Conservation (phyloP, 2,113 vertebrate genomes). For the Plotosus lineatus region DNA sequence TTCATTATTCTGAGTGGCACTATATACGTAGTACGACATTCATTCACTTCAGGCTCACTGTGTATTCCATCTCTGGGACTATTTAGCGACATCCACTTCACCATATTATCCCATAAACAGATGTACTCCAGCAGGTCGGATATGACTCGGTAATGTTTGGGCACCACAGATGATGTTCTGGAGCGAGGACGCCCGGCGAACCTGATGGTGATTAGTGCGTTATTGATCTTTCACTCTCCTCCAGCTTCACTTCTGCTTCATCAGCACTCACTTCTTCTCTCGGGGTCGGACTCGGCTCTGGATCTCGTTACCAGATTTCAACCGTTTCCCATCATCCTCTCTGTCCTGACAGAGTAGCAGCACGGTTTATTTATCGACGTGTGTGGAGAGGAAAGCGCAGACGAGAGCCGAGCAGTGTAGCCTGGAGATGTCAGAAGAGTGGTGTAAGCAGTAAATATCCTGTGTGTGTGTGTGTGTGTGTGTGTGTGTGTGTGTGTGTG, state of each 20-base stretch:
- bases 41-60: too few relatives aligned
- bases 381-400: neutral
- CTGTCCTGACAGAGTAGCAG: neutral
- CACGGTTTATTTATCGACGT: constrained; percentile 27
- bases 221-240: constrained; percentile 45
- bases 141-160: neutral
- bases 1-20: too few relatives aligned
- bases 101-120: too few relatives aligned
- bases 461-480: constrained; percentile 19
- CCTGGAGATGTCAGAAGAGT: constrained; percentile 1
- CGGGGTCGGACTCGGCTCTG: neutral
- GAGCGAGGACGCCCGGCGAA: neutral
- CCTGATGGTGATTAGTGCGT: constrained; percentile 22
- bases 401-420: neutral
- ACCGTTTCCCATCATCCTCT: neutral
- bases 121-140: neutral
- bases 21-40: too few relatives aligned
- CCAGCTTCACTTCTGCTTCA: neutral
- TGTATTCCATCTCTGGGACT: too few relatives aligned
- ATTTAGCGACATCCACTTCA: too few relatives aligned
- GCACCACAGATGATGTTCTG: neutral
- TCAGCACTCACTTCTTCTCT: neutral
- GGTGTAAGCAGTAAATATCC: constrained; percentile 25
- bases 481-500: constrained; percentile 28
- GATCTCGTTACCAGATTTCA: neutral